Base-by-base conservation (phyloP, 2,797 vertebrate genomes). In the Rallus crepitans region DNA sequence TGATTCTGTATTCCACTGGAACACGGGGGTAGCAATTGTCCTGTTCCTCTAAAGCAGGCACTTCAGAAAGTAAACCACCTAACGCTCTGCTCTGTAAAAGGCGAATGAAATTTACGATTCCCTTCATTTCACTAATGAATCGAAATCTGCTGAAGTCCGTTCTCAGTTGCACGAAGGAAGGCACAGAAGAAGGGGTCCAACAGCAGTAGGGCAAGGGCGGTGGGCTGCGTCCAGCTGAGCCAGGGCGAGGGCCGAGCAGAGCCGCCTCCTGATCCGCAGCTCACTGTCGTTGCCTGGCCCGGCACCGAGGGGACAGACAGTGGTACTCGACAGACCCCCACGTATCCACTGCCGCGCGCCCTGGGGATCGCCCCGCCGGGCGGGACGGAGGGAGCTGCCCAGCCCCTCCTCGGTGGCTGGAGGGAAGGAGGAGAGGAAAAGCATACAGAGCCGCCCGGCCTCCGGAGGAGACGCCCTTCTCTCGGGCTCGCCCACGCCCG, bases 381-480 rank as follows among this genome's bases (percentile, higher is more conserved):
- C 27, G 31, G 79, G 23, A 16, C 59, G 5, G 31, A 20, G 10
- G 3, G 7, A 82, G 24, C 73, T 9, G 27, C 65, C 2, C 40
- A 0, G 52, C 12, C 61, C 61, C 73, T 72, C 21, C 19, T 10
- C 9, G 30, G 77, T 33, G 30, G 33, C 89, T 17, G 72, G 25
- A 33, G 45, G 73, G 66, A 69, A 57, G 50, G 35, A 27, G 31
- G 23, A 60, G 30, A 21, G 47, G 35, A 21, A 52, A 45, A 52
- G 1, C 31, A 6, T 1, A 3, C 30, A 1, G 3, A 39, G 4
- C 3, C 71, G 10, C 15, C 11, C 28, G 28, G 12, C 71, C 37
- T 33, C 56, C 9, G 35, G 45, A 30, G 87, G 93, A 72, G 94
- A 40, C 97, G 87, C 97, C 97, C 95, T 93, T 60, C 24, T 35